A percentile compares a stretch with the other conserved stretches of the same genome.
Conservation (phyloP, 2,797 vertebrate species). For the Decapterus maruadsi region DNA sequence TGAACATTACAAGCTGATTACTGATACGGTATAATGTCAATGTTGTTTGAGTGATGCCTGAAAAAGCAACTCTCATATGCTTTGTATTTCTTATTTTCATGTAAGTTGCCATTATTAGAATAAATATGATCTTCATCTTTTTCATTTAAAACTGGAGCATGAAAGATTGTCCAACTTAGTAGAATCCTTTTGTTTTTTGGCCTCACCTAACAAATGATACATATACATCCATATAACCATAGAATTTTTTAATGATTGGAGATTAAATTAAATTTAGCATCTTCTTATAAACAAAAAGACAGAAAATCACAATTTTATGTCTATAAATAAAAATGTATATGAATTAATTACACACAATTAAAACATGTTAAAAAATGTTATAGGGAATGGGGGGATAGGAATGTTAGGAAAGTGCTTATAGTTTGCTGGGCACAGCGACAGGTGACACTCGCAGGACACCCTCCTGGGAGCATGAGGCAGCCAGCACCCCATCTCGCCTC, state of each 20-base stretch:
- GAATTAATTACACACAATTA: not conserved
- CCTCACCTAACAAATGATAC: not conserved
- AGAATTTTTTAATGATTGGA: not conserved
- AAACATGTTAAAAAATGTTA: not conserved
- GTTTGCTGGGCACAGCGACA: conserved; percentile 82
- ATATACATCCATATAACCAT: not conserved
- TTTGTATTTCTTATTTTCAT: no score
- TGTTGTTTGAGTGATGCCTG: no score
- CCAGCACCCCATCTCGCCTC: conserved; percentile 93
- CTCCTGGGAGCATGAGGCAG: conserved; percentile 93
- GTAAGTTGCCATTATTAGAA: no score
- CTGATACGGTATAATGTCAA: no score
- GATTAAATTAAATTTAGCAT: not conserved
- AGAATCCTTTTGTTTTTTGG: no score
- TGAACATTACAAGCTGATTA: no score
- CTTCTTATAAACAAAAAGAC: not conserved
- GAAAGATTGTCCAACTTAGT: no score
- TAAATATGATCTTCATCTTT: no score
- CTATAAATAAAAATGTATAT: conserved; percentile 2
- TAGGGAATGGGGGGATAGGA: no score
- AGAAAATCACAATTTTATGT: not conserved
- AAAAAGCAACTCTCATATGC: no score
- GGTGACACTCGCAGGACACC: conserved; percentile 89
- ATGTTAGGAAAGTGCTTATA: conserved; percentile 77
- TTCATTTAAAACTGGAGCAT: no score